Percentiles rank a stretch among this genome's conserved stretches.
Conservation (phyloP, 2,113 vertebrate species). For the Enhydra lutris region DNA sequence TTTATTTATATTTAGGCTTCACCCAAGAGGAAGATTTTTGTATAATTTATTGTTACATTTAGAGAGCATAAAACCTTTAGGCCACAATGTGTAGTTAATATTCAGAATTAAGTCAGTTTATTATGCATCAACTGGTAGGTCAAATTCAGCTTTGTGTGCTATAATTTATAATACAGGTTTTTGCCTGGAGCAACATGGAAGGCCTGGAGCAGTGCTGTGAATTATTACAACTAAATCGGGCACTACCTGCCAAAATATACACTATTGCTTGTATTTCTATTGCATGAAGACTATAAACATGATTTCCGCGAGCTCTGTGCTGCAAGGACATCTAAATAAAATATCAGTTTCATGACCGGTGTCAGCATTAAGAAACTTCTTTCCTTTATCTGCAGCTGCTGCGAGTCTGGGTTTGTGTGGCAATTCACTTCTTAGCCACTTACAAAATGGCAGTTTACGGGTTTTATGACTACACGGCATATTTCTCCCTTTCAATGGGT, state of each 20-base stretch:
- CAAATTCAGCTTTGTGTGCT: slow-evolving; percentile 95
- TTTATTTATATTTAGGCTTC: slow-evolving; percentile 86
- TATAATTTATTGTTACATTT: slow-evolving; percentile 90
- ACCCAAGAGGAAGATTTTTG: slow-evolving; percentile 85
- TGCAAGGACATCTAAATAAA: slow-evolving; percentile 83
- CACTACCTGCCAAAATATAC: slow-evolving; percentile 75
- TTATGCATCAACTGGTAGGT: slow-evolving; percentile 94
- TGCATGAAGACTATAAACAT: slow-evolving; percentile 74
- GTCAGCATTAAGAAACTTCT: slow-evolving; percentile 74
- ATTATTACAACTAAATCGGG: slow-evolving; percentile 81
- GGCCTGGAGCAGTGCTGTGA: slow-evolving; percentile 82
- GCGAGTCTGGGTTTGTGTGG: slow-evolving; percentile 8
- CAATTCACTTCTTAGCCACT: slow-evolving; percentile 49
- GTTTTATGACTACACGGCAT: background rate
- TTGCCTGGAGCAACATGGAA: slow-evolving; percentile 91
- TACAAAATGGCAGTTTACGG: slow-evolving; percentile 30
- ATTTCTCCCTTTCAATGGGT: slow-evolving; percentile 43
- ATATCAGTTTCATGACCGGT: slow-evolving; percentile 70
- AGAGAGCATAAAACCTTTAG: slow-evolving; percentile 89
- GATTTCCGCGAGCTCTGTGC: slow-evolving; percentile 68
- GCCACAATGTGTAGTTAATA: slow-evolving; percentile 91
- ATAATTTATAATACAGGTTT: slow-evolving; percentile 94
- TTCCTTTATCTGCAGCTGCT: slow-evolving; percentile 46
- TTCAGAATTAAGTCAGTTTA: slow-evolving; percentile 88
- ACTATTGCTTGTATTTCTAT: slow-evolving; percentile 62